phyloP scores from a whole-genome alignment of 2,113 vertebrate species.

The Paramormyrops kingsleyae region DNA sequence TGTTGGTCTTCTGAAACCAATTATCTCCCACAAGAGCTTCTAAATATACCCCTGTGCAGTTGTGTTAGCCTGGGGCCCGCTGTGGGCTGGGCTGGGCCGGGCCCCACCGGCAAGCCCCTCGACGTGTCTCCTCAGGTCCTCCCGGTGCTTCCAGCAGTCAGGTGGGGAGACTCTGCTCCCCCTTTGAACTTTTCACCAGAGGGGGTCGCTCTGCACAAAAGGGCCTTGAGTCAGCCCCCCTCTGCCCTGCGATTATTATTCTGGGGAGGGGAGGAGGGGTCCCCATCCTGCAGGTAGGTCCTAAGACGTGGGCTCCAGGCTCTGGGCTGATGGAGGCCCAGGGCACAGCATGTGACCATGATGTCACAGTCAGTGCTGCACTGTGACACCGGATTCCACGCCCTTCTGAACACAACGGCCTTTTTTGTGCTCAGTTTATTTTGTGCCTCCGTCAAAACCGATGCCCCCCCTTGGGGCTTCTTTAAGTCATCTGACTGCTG shows the following conservation, averaged over 20 bases:
- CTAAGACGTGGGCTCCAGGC: conserved; percentile 18
- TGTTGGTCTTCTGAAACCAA: conserved; percentile 59
- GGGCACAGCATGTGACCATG: conserved; percentile 41
- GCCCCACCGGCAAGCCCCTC: not conserved
- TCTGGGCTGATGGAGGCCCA: conserved; percentile 35
- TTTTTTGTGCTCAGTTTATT: not conserved
- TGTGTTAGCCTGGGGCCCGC: conserved; percentile 28
- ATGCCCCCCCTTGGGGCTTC: not conserved
- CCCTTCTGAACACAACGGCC: conserved; percentile 26
- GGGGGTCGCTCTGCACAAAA: conserved; percentile 22
- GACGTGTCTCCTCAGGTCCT: not conserved
- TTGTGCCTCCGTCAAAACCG: conserved; percentile 24
- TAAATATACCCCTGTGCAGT: conserved; percentile 48
- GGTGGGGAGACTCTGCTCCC: conserved; percentile 24
- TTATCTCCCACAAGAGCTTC: conserved; percentile 53
- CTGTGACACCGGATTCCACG: not conserved
- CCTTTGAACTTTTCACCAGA: conserved; percentile 30
- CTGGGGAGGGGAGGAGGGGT: not conserved
- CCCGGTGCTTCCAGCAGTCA: conserved; percentile 20
- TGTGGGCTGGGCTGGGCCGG: not conserved
- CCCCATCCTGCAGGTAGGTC: not conserved
- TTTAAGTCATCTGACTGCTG: not conserved
- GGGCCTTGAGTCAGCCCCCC: conserved; percentile 7
- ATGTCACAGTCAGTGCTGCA: conserved; percentile 44
- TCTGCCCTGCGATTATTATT: not conserved